phyloP scores from a whole-genome alignment of 2,113 vertebrate species.

The Scopus umbretta region DNA sequence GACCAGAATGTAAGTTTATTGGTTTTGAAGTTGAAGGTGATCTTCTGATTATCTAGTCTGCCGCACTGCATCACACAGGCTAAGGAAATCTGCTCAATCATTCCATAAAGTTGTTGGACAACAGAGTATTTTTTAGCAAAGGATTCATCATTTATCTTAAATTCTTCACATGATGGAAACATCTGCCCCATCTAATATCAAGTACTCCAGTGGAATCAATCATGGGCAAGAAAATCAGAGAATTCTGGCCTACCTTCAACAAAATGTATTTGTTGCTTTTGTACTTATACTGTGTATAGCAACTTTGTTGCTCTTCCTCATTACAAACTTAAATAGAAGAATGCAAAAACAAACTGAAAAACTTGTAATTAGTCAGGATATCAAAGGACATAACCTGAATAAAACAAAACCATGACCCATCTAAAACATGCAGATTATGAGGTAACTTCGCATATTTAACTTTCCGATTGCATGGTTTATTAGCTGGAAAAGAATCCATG shows the following conservation, averaged over 20 bases:
- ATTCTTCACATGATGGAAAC: background rate
- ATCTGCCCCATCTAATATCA: background rate
- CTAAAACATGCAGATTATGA: background rate
- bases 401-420: background rate
- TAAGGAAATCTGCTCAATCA: background rate
- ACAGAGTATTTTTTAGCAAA: background rate
- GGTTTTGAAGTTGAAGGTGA: background rate
- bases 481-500: background rate
- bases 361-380: background rate
- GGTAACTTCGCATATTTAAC: background rate
- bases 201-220: background rate
- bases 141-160: background rate
- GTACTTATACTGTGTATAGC: accelerated
- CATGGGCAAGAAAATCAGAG: background rate
- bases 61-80: background rate
- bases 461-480: background rate
- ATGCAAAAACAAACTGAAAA: background rate
- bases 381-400: background rate
- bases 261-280: background rate
- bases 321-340: background rate
- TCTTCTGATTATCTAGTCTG: background rate
- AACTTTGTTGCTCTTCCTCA: background rate
- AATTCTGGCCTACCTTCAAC: background rate
- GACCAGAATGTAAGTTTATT: background rate
- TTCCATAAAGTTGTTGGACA: background rate